Evolutionary conservation across 1,140 invertebrate genomes (phyloP).

Genomic region (Octopus sinensis): DNA sequence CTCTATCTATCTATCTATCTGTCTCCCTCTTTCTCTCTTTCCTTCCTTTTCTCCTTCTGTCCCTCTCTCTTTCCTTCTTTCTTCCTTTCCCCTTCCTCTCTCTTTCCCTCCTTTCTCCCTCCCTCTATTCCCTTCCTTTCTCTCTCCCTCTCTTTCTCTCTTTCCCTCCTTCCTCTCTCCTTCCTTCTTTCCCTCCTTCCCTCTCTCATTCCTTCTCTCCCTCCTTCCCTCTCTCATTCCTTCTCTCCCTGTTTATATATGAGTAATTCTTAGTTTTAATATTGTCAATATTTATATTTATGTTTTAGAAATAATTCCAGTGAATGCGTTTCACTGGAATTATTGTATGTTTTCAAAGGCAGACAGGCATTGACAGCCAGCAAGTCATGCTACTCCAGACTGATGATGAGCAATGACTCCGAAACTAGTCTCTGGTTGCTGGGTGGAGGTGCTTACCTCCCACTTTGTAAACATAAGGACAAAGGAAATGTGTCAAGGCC

Average conservation of each 20-base stretch:
- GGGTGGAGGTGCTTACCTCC: no score
- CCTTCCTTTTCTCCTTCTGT: constrained; percentile 14
- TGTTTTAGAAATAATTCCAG: not conserved
- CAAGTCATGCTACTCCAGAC: no score
- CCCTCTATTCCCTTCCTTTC: constrained; percentile 4
- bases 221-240: not conserved
- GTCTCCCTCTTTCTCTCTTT: not conserved
- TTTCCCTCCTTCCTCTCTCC: constrained; percentile 3
- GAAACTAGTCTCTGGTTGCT: no score
- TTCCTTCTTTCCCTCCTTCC: not conserved
- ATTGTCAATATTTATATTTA: not conserved
- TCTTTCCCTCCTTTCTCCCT: constrained; percentile 12
- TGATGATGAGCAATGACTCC: no score
- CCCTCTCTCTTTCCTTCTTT: not conserved
- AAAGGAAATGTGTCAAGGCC: no score
- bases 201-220: not conserved
- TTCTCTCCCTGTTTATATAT: not conserved
- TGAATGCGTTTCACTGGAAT: not conserved
- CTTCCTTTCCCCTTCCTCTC: constrained; percentile 7
- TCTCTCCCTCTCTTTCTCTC: not conserved
- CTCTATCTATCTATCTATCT: not conserved
- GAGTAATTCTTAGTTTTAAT: not conserved
- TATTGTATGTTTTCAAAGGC: not conserved
- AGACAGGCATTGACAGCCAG: no score
- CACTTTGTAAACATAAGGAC: no score